Conservation (phyloP, 2,888 invertebrate genomes). For the Drosophila subsilvestris region DNA sequence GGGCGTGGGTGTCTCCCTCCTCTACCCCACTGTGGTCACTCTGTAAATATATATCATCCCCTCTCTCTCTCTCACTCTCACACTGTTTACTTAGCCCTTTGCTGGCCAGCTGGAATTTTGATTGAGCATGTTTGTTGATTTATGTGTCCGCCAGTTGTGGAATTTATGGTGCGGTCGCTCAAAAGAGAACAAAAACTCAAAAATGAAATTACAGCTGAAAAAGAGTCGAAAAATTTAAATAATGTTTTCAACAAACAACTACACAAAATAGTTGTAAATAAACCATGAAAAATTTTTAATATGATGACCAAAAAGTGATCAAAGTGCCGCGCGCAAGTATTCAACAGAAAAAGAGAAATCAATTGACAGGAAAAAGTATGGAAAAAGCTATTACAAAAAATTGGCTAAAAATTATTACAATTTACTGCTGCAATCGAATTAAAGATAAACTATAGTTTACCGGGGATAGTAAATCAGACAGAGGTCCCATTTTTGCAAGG, state of each 20-base stretch:
- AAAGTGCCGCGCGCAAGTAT: constrained; percentile 14
- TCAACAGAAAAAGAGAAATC: constrained; percentile 32
- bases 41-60: constrained; percentile 18
- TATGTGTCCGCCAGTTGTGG: constrained; percentile 59
- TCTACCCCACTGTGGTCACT: constrained; percentile 5
- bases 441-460: neutral
- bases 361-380: constrained; percentile 23
- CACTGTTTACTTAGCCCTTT: constrained; percentile 1
- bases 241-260: neutral
- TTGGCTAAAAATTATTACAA: neutral
- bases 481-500: no score
- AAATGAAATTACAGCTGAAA: constrained; percentile 2
- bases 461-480: no score
- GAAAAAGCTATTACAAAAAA: constrained; percentile 1
- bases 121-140: constrained; percentile 69
- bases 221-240: neutral
- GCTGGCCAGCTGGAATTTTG: constrained; percentile 57
- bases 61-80: constrained; percentile 2
- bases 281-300: constrained; percentile 21
- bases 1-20: neutral
- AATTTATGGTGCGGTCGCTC: constrained; percentile 65
- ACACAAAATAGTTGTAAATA: neutral
- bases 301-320: constrained; percentile 14
- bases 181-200: constrained; percentile 19
- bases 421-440: neutral